A percentile compares a stretch with the other conserved stretches of the same genome.
Conservation (phyloP, 2,797 vertebrate species). For the Danio kyathit region DNA sequence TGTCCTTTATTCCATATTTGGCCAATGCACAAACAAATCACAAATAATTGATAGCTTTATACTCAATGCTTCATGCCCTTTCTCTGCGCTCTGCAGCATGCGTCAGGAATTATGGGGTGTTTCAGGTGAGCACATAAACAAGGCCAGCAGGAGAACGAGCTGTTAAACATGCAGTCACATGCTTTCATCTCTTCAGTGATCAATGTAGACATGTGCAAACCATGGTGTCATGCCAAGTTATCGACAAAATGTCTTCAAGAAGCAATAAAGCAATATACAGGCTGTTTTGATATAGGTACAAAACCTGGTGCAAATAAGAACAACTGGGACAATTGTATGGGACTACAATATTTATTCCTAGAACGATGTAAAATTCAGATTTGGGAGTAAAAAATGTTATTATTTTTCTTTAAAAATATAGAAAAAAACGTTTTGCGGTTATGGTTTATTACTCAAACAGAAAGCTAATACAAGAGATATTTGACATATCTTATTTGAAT, state of each 20-base stretch:
- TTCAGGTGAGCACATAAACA: slow-evolving; percentile 34
- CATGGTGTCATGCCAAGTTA: slow-evolving; percentile 2
- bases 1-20: neutral
- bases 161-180: slow-evolving; percentile 52
- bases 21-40: slow-evolving; percentile 15
- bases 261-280: slow-evolving; percentile 9
- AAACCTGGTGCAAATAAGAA: neutral
- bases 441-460: neutral
- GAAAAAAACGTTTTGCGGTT: neutral
- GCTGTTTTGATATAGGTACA: slow-evolving; percentile 8
- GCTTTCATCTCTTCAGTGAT: slow-evolving; percentile 32
- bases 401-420: too few species aligned
- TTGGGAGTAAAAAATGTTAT: neutral
- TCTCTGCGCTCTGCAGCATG: slow-evolving; percentile 43
- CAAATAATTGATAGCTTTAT: slow-evolving; percentile 16
- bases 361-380: neutral
- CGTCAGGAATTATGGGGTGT: slow-evolving; percentile 12
- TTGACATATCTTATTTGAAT: too few species aligned
- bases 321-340: neutral
- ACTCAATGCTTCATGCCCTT: slow-evolving; percentile 49
- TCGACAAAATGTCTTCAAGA: neutral
- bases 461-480: neutral
- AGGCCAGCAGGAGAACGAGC: slow-evolving; percentile 43
- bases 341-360: neutral
- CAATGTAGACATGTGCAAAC: slow-evolving; percentile 42